Base-by-base conservation (phyloP, 1,140 invertebrate genomes). In the Eubasilissa regina region DNA sequence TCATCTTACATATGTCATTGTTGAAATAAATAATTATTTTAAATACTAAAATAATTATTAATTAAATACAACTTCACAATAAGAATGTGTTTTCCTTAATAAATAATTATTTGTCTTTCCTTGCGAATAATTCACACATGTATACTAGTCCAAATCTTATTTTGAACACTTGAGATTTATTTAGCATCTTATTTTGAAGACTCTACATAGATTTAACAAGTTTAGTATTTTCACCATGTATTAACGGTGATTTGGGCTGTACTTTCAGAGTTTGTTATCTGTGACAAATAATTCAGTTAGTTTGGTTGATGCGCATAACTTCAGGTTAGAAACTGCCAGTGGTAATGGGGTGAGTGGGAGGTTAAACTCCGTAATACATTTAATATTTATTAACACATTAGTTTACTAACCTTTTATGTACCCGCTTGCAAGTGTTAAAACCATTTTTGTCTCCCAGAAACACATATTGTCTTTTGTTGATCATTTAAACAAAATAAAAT, bases 211-310 rank as follows among this genome's bases (percentile, higher is more conserved):
- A 21, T n/a, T 21, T 64, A 17, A 64, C 13, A 17, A 64, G 11
- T 15, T 1, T 25, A 73, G 13, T 43, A 19, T 51, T 78, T 21
- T 17, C 10, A 43, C 62, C 9, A 44, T 66, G 17, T 43, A 79
- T 55, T 81, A 79, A 81, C 60, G 80, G 80, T 76, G 68, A 78
- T 55, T 47, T 79, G 81, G 80, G 75, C 75, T 79, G 68, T 82
- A 58, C 62, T 82, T 82, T 82, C 81, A 82, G 81, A 82, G 81
- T 82, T 77, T 82, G 75, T 82, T 82, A 66, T 77, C 77, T 74
- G 53, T 76, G 80, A 79, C 77, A 80, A 80, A 80, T 82, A 82
- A 77, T 82, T 68, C 58, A 45, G 45, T 75, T 78, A 82, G 58
- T 80, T 58, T 82, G 74, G 75, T 72, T 75, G 81, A 82, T 77